phyloP scores from a whole-genome alignment of 2,888 invertebrate genomes.

The Perithous albicinctus region DNA sequence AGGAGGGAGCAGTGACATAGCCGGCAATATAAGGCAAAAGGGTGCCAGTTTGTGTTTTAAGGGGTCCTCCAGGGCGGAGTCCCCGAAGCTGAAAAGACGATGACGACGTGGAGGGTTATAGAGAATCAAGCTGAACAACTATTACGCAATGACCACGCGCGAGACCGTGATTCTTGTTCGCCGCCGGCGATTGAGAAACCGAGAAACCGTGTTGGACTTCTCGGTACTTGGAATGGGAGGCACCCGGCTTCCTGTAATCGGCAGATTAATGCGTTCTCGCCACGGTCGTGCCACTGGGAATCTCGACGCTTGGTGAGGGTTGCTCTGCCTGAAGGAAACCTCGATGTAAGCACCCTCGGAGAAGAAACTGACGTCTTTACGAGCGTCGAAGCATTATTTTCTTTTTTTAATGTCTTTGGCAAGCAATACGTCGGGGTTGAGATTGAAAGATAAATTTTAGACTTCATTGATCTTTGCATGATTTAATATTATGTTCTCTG shows the following conservation, averaged over 20 bases:
- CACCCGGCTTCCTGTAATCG: slow-evolving; percentile 82
- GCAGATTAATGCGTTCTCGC: slow-evolving; percentile 82
- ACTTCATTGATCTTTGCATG: not conserved
- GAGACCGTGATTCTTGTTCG: slow-evolving; percentile 30
- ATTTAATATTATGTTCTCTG: too few relatives aligned
- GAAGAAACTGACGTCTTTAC: slow-evolving; percentile 32
- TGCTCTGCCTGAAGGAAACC: slow-evolving; percentile 19
- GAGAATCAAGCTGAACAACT: slow-evolving; percentile 72
- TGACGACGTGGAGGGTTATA: slow-evolving; percentile 21
- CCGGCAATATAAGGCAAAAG: slow-evolving; percentile 47
- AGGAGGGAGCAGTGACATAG: not conserved
- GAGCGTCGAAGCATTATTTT: slow-evolving; percentile 36
- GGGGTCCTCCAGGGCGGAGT: slow-evolving; percentile 49
- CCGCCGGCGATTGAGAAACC: slow-evolving; percentile 42
- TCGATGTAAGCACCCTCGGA: slow-evolving; percentile 15
- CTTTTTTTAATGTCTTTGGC: slow-evolving; percentile 19
- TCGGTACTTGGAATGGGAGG: slow-evolving; percentile 83
- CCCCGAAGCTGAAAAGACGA: slow-evolving; percentile 46
- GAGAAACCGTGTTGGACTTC: slow-evolving; percentile 76
- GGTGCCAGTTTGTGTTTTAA: slow-evolving; percentile 59
- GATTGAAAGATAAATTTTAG: slow-evolving; percentile 10
- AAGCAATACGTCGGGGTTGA: slow-evolving; percentile 1
- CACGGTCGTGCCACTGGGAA: slow-evolving; percentile 49
- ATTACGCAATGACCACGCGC: slow-evolving; percentile 81
- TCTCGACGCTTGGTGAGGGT: slow-evolving; percentile 11